Evolutionary conservation across 92 coral and sea anemone genomes (phyloP), one percentile per base, ranked within the genome.

Genomic region (Montipora capitata): DNA sequence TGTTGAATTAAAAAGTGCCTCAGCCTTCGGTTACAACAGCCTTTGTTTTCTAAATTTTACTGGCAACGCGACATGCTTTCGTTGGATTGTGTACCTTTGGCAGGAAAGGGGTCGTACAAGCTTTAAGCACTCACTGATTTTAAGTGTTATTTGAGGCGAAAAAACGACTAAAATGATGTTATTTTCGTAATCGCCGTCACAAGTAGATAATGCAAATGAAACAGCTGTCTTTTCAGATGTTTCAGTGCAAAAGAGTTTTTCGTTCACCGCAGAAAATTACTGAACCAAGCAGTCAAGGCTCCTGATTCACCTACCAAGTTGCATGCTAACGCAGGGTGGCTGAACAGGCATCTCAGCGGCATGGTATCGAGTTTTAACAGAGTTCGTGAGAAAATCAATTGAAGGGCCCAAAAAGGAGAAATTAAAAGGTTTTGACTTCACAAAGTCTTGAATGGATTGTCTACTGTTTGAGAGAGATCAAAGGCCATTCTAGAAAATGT

Each of bases 41-140:
- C 39, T 18, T 7, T 65, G 70, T 65, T 18, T 78, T 62, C 35
- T 27, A 27, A 27, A 27, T 27, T 27, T 27, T 27, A 27, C 35
- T 62, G 58, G 10, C 58, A 13, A 44, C 61, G 38, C 72, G 57
- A 62, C 59, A 38, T 78, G 83, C 52, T 51, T 6, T 63, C 42
- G 3, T 18, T 18, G 5, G 17, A 12, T 52, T 17, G 59, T 39
- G 14, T 67, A 65, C 35, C 17, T 41, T 41, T 78, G 44, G 72
- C 20, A 79, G 51, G 27, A 11, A 12, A 79, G 74, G 35, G 45
- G 12, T 44, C 44, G 62, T 79, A 64, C 15, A 16, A 65, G 73
- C 83, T 42, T 27, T 48, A 58, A 79, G 62, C 63, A 79, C 44
- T 64, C 56, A 54, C 45, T 45, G 16, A 79, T 79, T 79, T 79